Evolutionary conservation across 2,113 vertebrate species (phyloP).

Genomic region (Phalacrocorax aristotelis): DNA sequence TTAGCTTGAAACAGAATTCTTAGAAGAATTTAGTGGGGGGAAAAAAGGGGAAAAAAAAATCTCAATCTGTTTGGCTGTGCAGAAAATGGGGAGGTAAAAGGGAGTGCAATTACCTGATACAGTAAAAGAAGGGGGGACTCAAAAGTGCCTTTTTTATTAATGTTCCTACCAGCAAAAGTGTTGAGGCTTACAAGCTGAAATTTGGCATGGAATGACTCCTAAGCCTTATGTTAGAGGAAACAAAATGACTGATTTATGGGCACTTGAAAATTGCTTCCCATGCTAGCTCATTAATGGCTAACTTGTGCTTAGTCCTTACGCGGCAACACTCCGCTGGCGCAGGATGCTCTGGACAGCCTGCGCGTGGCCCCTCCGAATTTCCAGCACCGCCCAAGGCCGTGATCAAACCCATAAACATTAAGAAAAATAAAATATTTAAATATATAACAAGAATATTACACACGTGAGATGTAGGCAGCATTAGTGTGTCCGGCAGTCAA

Average conservation of each 20-base stretch:
- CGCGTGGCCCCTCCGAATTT: rapidly evolving
- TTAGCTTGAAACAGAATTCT: background rate
- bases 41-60: background rate
- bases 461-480: background rate
- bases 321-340: background rate
- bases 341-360: background rate
- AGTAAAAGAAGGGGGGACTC: background rate
- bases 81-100: background rate
- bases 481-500: background rate
- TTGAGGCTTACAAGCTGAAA: constrained; percentile 17
- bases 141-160: background rate
- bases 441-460: background rate
- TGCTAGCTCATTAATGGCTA: background rate
- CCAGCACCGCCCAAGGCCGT: background rate
- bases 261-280: constrained; percentile 38
- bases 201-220: background rate
- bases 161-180: background rate
- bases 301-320: background rate
- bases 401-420: background rate
- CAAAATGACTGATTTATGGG: constrained; percentile 25
- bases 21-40: background rate
- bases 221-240: constrained; percentile 11
- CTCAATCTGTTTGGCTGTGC: background rate
- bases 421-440: background rate
- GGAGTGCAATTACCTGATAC: background rate